phyloP scores from a whole-genome alignment of 2,888 invertebrate genomes.

The Helicoverpa assulta region DNA sequence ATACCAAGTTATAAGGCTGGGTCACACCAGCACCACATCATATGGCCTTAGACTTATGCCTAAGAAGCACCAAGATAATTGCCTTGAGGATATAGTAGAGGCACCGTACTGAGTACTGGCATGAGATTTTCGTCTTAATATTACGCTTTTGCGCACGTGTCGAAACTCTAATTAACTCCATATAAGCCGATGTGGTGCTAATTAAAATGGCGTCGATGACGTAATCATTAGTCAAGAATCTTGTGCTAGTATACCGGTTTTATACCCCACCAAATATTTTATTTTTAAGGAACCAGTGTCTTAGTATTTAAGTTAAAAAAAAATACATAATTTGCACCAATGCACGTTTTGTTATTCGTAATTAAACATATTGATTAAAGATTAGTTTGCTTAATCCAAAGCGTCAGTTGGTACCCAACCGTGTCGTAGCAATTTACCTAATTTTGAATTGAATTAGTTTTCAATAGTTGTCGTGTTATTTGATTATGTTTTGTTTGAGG shows the following conservation, averaged over 20 bases:
- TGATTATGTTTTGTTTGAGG: slow-evolving; percentile 31
- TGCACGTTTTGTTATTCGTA: slow-evolving; percentile 21
- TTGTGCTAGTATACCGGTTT: not conserved
- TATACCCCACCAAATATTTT: slow-evolving; percentile 2
- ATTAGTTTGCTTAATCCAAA: slow-evolving; percentile 39
- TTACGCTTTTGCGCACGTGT: not conserved
- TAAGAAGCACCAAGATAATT: slow-evolving; percentile 37
- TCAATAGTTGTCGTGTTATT: slow-evolving; percentile 35
- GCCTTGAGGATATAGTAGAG: slow-evolving; percentile 30
- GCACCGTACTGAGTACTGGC: not conserved
- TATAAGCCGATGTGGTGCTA: not conserved
- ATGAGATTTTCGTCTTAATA: not conserved
- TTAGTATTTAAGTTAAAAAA: not conserved
- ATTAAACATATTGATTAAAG: slow-evolving; percentile 34
- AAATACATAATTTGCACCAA: slow-evolving; percentile 7
- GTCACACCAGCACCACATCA: slow-evolving; percentile 11
- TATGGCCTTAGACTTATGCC: slow-evolving; percentile 29
- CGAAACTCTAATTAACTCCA: not conserved
- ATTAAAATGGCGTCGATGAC: not conserved
- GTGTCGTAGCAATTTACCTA: slow-evolving; percentile 36
- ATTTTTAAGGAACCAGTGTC: not conserved
- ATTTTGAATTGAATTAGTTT: slow-evolving; percentile 46
- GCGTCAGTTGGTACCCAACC: slow-evolving; percentile 30
- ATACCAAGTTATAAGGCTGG: slow-evolving; percentile 83
- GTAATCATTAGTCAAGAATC: not conserved